A percentile compares a stretch with the other conserved stretches of the same genome.
Conservation (phyloP, 2,888 invertebrate species). For the Pyrgus malvae region DNA sequence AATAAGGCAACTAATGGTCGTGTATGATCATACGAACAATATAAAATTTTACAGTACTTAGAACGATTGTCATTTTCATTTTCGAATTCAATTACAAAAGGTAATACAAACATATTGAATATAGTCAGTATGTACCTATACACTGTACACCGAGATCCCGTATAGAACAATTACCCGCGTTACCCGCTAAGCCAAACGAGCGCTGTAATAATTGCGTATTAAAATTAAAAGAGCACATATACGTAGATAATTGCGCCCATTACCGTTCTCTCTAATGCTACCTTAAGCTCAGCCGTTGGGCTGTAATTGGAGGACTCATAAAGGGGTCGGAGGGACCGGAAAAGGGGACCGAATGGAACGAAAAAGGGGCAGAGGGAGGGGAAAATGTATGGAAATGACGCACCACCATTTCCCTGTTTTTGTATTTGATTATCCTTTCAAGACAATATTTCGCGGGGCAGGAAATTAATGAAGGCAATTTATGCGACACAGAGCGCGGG, state of each 20-base stretch:
- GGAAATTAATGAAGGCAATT: constrained; percentile 82
- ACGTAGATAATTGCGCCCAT: constrained; percentile 47
- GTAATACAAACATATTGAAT: no score
- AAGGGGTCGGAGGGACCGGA: constrained; percentile 72
- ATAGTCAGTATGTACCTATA: no score
- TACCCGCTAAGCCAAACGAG: constrained; percentile 22
- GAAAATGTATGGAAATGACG: constrained; percentile 81
- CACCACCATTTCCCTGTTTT: constrained; percentile 80
- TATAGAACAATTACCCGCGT: constrained; percentile 11
- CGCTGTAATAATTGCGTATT: constrained; percentile 26
- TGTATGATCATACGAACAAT: no score
- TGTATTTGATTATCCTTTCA: constrained; percentile 83
- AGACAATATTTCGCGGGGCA: constrained; percentile 81
- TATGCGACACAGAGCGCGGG: constrained; percentile 75
- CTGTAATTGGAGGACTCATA: constrained; percentile 78
- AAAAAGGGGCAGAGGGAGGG: constrained; percentile 55
- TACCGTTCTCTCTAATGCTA: constrained; percentile 58
- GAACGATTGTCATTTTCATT: no score
- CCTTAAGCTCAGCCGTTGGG: constrained; percentile 73
- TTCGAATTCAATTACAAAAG: no score
- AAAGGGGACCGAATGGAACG: constrained; percentile 59
- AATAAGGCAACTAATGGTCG: no score
- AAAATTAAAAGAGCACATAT: constrained; percentile 24
- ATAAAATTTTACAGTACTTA: no score
- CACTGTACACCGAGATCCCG: neutral